Percentiles rank a stretch among this genome's conserved stretches.
These are phyloP conservation scores for Dasysyrphus tricinctus DNA, from an alignment of 2,888 invertebrate genomes.

Conservation along the genomic window DNA sequence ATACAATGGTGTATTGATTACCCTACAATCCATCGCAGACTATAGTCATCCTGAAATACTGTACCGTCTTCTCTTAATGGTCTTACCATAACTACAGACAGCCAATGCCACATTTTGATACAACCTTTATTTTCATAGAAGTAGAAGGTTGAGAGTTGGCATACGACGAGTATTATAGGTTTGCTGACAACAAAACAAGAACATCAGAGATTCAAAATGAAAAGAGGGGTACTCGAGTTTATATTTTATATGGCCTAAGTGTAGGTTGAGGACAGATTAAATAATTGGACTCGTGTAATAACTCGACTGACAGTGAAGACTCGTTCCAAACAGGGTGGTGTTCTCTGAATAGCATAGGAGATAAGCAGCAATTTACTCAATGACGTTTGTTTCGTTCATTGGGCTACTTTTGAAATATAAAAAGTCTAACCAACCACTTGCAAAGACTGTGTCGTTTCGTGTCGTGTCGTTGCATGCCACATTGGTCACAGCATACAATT, in stretches of 20 bases:
- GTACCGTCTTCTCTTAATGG: no score
- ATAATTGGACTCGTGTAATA: conserved; percentile 74
- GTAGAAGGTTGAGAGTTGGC: background rate
- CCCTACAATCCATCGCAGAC: no score
- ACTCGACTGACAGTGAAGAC: conserved; percentile 62
- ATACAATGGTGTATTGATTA: no score
- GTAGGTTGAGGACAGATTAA: conserved; percentile 70
- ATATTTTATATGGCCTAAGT: conserved; percentile 48
- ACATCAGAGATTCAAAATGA: conserved; percentile 14
- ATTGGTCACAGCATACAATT: conserved; percentile 35
- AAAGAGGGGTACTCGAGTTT: conserved; percentile 62
- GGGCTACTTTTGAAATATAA: conserved; percentile 58
- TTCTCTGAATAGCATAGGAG: background rate
- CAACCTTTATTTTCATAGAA: conserved; percentile 8
- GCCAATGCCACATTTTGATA: background rate
- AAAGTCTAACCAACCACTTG: conserved; percentile 47
- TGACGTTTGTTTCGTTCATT: conserved; percentile 13
- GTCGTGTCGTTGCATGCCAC: conserved; percentile 22
- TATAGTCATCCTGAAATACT: no score
- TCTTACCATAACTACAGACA: no score
- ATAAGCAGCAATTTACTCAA: conserved; percentile 47
- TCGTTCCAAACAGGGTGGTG: conserved; percentile 20
- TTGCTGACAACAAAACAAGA: conserved; percentile 28
- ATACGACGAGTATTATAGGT: conserved; percentile 14
- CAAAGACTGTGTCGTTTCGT: background rate